phyloP scores from a whole-genome alignment of 2,797 vertebrate genomes.

The Chromis chromis region DNA sequence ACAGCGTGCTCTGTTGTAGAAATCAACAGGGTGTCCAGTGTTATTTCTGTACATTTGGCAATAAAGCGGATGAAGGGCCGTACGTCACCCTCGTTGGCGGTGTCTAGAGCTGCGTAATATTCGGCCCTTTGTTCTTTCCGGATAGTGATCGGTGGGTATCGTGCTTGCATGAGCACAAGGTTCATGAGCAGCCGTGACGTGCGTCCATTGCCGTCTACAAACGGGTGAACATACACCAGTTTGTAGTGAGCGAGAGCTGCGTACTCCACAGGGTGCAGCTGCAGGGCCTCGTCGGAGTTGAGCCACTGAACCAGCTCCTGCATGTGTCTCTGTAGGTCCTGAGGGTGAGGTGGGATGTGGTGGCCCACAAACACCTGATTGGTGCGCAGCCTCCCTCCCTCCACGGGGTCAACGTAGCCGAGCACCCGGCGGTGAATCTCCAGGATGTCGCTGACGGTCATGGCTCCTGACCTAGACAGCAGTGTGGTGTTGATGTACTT shows the following conservation, averaged over 20 bases:
- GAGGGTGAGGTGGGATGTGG: slow-evolving; percentile 93
- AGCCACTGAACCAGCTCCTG: slow-evolving; percentile 95
- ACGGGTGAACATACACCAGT: slow-evolving; percentile 96
- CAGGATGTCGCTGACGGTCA: slow-evolving; percentile 87
- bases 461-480: slow-evolving; percentile 87
- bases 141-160: slow-evolving; percentile 95
- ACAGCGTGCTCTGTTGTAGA: slow-evolving; percentile 93
- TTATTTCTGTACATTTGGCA: slow-evolving; percentile 94
- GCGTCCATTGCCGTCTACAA: slow-evolving; percentile 94
- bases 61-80: slow-evolving; percentile 98
- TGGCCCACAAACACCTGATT: slow-evolving; percentile 97
- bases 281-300: slow-evolving; percentile 92
- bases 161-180: slow-evolving; percentile 95
- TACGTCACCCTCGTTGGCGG: slow-evolving; percentile 95
- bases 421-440: slow-evolving; percentile 95
- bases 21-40: slow-evolving; percentile 93
- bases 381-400: slow-evolving; percentile 90
- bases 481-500: slow-evolving; percentile 95
- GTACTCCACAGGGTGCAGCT: slow-evolving; percentile 95
- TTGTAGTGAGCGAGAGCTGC: slow-evolving; percentile 96
- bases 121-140: slow-evolving; percentile 95
- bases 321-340: slow-evolving; percentile 92
- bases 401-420: slow-evolving; percentile 93
- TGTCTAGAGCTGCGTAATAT: slow-evolving; percentile 92
- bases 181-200: slow-evolving; percentile 97